phyloP scores from a whole-genome alignment of 2,113 vertebrate species.

The Thymallus thymallus region DNA sequence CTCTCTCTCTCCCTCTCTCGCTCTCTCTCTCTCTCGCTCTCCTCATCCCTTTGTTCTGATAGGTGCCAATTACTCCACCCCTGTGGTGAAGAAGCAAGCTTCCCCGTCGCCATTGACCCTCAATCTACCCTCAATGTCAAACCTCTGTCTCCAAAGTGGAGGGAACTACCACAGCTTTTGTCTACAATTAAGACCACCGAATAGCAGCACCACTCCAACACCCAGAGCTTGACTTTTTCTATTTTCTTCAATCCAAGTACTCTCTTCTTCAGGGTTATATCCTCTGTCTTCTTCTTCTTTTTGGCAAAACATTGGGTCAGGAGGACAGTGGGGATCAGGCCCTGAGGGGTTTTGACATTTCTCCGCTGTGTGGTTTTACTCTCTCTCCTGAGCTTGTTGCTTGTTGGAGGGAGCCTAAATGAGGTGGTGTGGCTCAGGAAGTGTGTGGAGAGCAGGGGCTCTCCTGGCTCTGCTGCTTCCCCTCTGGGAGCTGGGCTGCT shows the following conservation, averaged over 20 bases:
- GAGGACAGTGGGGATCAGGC: constrained; percentile 59
- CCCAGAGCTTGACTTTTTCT: constrained; percentile 50
- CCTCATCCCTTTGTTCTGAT: constrained; percentile 63
- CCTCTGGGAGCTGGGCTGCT: constrained; percentile 80
- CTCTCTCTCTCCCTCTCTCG: constrained; percentile 35
- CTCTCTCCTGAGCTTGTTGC: constrained; percentile 56
- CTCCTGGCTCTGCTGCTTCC: constrained; percentile 80
- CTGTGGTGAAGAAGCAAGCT: constrained; percentile 60
- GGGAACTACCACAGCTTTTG: constrained; percentile 59
- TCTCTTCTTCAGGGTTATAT: constrained; percentile 26
- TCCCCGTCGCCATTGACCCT: constrained; percentile 68
- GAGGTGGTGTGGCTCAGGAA: constrained; percentile 67
- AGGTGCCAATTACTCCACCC: constrained; percentile 76
- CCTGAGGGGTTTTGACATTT: constrained; percentile 67
- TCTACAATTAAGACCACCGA: constrained; percentile 48
- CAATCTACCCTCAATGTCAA: constrained; percentile 70
- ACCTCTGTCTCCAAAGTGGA: constrained; percentile 72
- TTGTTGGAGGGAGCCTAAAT: constrained; percentile 59
- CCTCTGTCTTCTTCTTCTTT: constrained; percentile 35
- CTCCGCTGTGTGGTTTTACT: constrained; percentile 8
- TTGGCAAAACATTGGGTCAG: constrained; percentile 52
- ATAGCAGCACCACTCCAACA: constrained; percentile 34
- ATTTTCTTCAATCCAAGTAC: constrained; percentile 27
- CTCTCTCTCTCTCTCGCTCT: constrained; percentile 52
- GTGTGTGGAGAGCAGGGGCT: constrained; percentile 67